Evolutionary conservation across 2,888 invertebrate species (phyloP).

Genomic region (Plusia festucae): DNA sequence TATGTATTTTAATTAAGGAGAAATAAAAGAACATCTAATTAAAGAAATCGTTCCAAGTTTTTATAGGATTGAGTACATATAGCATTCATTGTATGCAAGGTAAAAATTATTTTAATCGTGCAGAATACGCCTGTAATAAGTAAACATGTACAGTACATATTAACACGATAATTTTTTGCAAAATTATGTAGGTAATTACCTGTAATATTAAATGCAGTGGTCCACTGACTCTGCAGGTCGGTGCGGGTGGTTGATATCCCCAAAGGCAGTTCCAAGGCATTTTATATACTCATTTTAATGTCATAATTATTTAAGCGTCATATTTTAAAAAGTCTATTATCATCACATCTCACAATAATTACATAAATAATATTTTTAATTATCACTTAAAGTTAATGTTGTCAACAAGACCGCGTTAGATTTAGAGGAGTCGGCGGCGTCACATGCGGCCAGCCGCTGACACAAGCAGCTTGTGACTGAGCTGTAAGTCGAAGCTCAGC

Average conservation of each 20-base stretch:
- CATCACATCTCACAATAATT: constrained; percentile 47
- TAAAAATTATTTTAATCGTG: too few species aligned
- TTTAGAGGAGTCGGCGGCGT: constrained; percentile 25
- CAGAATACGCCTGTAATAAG: too few species aligned
- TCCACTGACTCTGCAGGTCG: constrained; percentile 82
- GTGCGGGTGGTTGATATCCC: constrained; percentile 84
- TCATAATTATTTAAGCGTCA: constrained; percentile 14
- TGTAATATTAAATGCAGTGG: constrained; percentile 79
- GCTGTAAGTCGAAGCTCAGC: constrained; percentile 61
- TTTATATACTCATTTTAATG: constrained; percentile 67
- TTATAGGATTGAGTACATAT: too few species aligned
- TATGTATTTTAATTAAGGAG: too few species aligned
- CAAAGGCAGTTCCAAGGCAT: constrained; percentile 88
- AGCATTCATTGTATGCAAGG: too few species aligned
- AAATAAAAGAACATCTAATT: too few species aligned
- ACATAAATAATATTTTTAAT: too few species aligned
- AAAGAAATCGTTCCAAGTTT: too few species aligned
- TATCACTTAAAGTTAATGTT: constrained; percentile 11
- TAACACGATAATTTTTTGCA: background rate
- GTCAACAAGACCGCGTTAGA: constrained; percentile 24
- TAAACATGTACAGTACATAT: too few species aligned
- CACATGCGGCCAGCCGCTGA: constrained; percentile 65
- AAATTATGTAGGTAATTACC: constrained; percentile 65
- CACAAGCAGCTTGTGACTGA: constrained; percentile 73
- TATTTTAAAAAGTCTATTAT: constrained; percentile 10